phyloP scores from a whole-genome alignment of 2,888 invertebrate species.

The Proisotoma minuta region DNA sequence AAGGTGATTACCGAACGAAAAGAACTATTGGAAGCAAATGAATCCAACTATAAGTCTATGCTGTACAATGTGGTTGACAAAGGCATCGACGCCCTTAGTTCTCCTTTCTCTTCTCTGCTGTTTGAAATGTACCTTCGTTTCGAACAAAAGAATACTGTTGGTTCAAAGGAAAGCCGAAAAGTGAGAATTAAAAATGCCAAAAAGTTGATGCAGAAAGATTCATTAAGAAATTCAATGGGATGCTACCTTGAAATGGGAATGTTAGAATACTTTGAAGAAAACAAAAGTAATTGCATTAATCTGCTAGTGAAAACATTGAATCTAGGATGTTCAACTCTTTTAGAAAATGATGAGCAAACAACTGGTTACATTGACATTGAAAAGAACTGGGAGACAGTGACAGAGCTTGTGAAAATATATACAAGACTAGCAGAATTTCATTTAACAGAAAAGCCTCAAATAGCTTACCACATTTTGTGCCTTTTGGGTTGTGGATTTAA shows the following conservation, averaged over 20 bases:
- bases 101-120: conserved; percentile 33
- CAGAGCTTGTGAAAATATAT: conserved; percentile 35
- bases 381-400: conserved; percentile 27
- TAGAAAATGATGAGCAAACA: conserved; percentile 15
- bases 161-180: conserved; percentile 10
- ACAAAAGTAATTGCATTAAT: conserved; percentile 24
- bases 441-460: conserved; percentile 20
- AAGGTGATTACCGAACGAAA: background rate
- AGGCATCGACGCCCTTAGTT: conserved; percentile 26
- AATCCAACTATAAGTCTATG: conserved; percentile 22
- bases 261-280: conserved; percentile 41
- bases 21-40: conserved; percentile 18
- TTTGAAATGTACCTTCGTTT: conserved; percentile 40
- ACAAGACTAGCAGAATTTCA: conserved; percentile 37
- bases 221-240: conserved; percentile 36
- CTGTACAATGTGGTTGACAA: conserved; percentile 27
- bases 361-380: conserved; percentile 19
- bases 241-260: conserved; percentile 41
- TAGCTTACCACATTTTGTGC: conserved; percentile 28
- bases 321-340: conserved; percentile 23
- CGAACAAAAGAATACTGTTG: conserved; percentile 32
- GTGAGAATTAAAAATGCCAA: conserved; percentile 32
- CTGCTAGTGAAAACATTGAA: conserved; percentile 41
- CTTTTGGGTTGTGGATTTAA: conserved; percentile 39
- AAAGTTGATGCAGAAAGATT: conserved; percentile 39